A percentile compares a stretch with the other conserved stretches of the same genome.
Evolutionary conservation across 2,888 invertebrate genomes (phyloP).

Genomic region (Cosmopolites sordidus): DNA sequence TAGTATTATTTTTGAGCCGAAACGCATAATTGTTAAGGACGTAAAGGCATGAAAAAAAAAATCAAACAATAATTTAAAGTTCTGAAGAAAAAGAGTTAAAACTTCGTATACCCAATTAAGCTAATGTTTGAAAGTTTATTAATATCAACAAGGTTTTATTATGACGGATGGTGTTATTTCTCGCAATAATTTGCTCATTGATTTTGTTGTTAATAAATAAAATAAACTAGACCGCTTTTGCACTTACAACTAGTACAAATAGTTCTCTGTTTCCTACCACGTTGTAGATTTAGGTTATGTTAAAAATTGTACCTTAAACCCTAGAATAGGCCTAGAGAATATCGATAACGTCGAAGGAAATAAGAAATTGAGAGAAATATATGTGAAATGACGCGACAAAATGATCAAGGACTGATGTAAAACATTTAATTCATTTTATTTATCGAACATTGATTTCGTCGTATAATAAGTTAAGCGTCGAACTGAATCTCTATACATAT

Average conservation of each 20-base stretch:
- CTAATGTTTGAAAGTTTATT: no score
- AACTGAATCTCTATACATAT: conserved; percentile 24
- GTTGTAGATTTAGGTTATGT: conserved; percentile 17
- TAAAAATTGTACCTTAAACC: conserved; percentile 25
- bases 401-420: not conserved
- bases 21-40: no score
- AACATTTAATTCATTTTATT: not conserved
- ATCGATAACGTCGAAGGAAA: not conserved
- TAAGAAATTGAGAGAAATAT: not conserved
- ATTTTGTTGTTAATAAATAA: no score
- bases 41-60: no score
- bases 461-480: conserved; percentile 3
- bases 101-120: no score
- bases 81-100: no score
- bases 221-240: no score
- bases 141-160: no score
- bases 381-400: not conserved
- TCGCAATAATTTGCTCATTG: no score
- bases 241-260: conserved; percentile 16
- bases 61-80: no score
- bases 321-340: conserved; percentile 15
- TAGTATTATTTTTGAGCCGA: no score
- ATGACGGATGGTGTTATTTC: no score
- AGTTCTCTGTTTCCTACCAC: conserved; percentile 18
- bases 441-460: not conserved